Conservation (phyloP, 2,113 vertebrate species). For the Corythornis vintsioides region DNA sequence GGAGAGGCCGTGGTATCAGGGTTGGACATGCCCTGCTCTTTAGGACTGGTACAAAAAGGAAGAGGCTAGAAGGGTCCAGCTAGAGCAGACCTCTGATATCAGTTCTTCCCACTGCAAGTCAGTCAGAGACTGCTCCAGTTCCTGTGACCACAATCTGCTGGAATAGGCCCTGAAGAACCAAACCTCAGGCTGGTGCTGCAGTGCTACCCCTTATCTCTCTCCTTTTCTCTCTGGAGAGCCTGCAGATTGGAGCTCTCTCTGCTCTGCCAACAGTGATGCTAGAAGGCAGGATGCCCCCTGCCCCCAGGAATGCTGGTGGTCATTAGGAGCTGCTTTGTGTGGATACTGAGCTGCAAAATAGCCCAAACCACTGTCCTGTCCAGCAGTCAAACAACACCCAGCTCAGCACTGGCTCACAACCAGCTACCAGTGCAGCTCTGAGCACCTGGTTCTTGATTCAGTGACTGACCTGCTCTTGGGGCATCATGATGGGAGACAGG, state of each 20-base stretch:
- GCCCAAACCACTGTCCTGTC: neutral
- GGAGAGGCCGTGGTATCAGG: neutral
- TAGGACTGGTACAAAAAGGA: neutral
- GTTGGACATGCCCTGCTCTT: neutral
- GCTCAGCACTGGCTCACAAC: neutral
- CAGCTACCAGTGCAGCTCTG: neutral
- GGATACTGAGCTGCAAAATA: neutral
- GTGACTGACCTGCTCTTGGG: neutral
- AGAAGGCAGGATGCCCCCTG: neutral
- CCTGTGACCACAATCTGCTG: slow-evolving; percentile 34
- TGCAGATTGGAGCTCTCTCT: neutral
- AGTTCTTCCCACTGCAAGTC: neutral
- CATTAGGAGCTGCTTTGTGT: neutral
- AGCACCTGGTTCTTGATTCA: neutral
- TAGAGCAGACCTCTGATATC: neutral
- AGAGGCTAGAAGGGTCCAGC: neutral
- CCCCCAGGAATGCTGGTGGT: neutral
- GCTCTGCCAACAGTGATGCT: neutral
- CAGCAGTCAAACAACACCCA: neutral
- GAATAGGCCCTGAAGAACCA: slow-evolving; percentile 3
- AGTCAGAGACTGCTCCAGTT: neutral
- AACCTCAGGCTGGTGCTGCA: neutral
- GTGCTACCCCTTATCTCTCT: neutral
- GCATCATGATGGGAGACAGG: neutral
- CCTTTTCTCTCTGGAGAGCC: neutral